Base-by-base conservation (phyloP, 1,140 invertebrate species). In the Cyrtorhinus lividipennis region DNA sequence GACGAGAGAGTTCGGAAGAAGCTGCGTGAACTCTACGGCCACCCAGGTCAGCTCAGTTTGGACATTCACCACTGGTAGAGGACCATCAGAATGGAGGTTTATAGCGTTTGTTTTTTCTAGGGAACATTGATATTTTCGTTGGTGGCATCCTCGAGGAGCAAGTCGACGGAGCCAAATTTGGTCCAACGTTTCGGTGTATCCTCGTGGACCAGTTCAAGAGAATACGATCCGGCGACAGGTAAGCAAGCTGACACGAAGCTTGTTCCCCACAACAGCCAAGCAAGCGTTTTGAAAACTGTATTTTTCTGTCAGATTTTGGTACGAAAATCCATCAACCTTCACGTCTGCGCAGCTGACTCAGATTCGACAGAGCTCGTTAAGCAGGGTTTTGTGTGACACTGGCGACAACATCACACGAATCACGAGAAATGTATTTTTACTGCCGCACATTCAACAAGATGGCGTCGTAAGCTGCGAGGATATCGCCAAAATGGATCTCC, bases 51-150 rank as follows among this genome's bases (percentile, higher is more conserved):
- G 38, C n/a, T n/a, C n/a, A n/a, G 38, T n/a, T n/a, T 59, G 66
- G 66, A 44, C 13, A 18, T 56, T 53, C 10, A 45, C n/a, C 10
- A 45, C 10, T 12, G 38, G n/a, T 10, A 45, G 10, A 45, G 38
- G n/a, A n/a, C n/a, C n/a, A n/a, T n/a, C n/a, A n/a, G n/a, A n/a
- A n/a, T n/a, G n/a, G n/a, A n/a, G n/a, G n/a, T 15, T 15, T 62
- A 23, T 3, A 59, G 2, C 25, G 44, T 59, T 62, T 62, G 30
- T 38, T 38, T 15, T 38, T 38, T 67, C 2, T 72, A 77, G 80
- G 76, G 46, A 98, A 99, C 70, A 84, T 99, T 67, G 96, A 99
- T 73, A 80, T 97, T 2, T 99, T 90, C 85, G 90, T 97, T 18
- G 96, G 94, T 10, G 95, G 93, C 3, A 85, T 99, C 66, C 76